Conservation (phyloP, 2,888 invertebrate species). For the Tachina fera region DNA sequence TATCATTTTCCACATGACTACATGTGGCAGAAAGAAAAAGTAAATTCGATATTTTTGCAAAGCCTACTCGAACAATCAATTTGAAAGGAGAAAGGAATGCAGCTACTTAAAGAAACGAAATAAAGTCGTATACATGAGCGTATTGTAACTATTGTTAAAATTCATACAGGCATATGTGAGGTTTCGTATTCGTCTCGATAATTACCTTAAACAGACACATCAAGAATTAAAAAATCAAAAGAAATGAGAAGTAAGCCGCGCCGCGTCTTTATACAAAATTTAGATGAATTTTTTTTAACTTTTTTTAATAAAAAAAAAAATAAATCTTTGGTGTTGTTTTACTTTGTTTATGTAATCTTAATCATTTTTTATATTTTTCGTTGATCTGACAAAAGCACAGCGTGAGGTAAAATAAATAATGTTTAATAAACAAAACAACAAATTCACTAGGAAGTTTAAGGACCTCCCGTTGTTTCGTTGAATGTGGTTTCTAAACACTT, state of each 20-base stretch:
- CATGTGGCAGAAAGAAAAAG: constrained; percentile 66
- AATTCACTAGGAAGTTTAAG: constrained; percentile 45
- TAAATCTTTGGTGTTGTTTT: constrained; percentile 61
- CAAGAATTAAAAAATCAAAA: constrained; percentile 64
- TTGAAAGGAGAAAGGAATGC: constrained; percentile 23
- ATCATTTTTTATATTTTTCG: constrained; percentile 20
- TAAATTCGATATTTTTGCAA: constrained; percentile 65
- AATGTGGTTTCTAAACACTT: constrained; percentile 69
- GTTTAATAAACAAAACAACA: constrained; percentile 46
- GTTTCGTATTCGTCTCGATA: constrained; percentile 42
- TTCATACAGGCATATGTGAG: constrained; percentile 51
- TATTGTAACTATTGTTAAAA: constrained; percentile 51
- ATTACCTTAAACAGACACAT: constrained; percentile 41
- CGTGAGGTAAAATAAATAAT: constrained; percentile 69
- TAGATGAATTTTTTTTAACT: constrained; percentile 49
- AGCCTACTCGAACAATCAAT: constrained; percentile 30
- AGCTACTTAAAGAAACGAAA: constrained; percentile 25
- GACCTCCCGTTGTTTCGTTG: constrained; percentile 63
- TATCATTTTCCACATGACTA: constrained; percentile 80
- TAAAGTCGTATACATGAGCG: constrained; percentile 26
- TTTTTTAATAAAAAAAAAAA: constrained; percentile 13
- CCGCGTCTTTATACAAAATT: constrained; percentile 56
- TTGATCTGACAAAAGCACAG: constrained; percentile 70
- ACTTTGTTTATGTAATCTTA: constrained; percentile 42
- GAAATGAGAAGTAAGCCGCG: constrained; percentile 57